A percentile compares a stretch with the other conserved stretches of the same genome.
Conservation (phyloP, 2,888 invertebrate genomes). For the Pristionchus japonicus region DNA sequence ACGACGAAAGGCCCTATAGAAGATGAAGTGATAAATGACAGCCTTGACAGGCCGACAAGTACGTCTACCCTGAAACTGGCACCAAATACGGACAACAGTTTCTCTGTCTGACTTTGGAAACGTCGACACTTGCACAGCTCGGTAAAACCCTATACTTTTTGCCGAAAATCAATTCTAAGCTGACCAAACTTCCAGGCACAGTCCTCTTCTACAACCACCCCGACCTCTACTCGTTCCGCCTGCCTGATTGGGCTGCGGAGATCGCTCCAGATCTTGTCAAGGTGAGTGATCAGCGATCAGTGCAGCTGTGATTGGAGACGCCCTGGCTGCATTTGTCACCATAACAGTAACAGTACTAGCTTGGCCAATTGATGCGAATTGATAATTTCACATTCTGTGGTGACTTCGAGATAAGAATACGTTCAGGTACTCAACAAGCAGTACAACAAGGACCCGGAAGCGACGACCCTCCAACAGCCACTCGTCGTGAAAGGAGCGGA, state of each 20-base stretch:
- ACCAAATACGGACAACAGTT: slow-evolving; percentile 86
- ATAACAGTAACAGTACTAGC: too few species aligned
- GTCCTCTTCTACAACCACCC: slow-evolving; percentile 89
- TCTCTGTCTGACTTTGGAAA: slow-evolving; percentile 83
- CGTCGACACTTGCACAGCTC: slow-evolving; percentile 83
- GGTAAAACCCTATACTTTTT: slow-evolving; percentile 79
- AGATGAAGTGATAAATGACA: too few species aligned
- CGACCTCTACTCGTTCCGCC: slow-evolving; percentile 82
- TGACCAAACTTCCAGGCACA: slow-evolving; percentile 75
- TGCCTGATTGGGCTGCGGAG: too few species aligned
- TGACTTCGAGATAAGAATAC: too few species aligned
- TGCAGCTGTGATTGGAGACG: too few species aligned
- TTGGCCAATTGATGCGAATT: too few species aligned
- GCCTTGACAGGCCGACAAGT: slow-evolving; percentile 47
- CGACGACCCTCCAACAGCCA: background rate
- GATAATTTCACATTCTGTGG: too few species aligned
- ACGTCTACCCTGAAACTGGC: slow-evolving; percentile 85
- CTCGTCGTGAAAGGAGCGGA: background rate
- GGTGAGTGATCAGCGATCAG: slow-evolving; percentile 49
- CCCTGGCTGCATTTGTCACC: too few species aligned
- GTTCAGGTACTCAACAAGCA: slow-evolving; percentile 62
- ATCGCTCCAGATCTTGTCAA: slow-evolving; percentile 79
- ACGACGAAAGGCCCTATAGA: too few species aligned
- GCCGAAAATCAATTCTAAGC: too few species aligned
- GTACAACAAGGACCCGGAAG: slow-evolving; percentile 45